A percentile compares a stretch with the other conserved stretches of the same genome.
phyloP scores from a whole-genome alignment of 2,797 vertebrate genomes.

The Trichosurus vulpecula region DNA sequence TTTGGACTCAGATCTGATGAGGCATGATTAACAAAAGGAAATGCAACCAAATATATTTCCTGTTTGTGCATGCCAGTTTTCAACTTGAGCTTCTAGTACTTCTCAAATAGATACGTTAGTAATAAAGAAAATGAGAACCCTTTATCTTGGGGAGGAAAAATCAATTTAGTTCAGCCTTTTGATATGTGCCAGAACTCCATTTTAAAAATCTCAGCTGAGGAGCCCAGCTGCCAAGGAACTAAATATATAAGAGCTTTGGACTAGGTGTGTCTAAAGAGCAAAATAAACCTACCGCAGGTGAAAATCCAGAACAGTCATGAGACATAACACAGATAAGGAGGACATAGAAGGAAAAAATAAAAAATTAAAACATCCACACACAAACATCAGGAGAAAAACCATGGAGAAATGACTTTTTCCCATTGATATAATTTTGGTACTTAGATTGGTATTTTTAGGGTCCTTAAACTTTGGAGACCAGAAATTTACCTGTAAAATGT shows the following conservation, averaged over 20 bases:
- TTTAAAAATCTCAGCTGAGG: slow-evolving; percentile 88
- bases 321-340: slow-evolving; percentile 99
- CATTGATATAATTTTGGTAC: slow-evolving; percentile 12
- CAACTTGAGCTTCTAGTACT: slow-evolving; percentile 82
- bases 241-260: slow-evolving; percentile 91
- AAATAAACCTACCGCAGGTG: slow-evolving; percentile 99
- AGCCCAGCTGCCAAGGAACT: slow-evolving; percentile 92
- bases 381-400: slow-evolving; percentile 86
- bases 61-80: slow-evolving; percentile 53
- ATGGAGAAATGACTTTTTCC: slow-evolving; percentile 93
- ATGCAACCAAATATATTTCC: slow-evolving; percentile 56
- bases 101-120: slow-evolving; percentile 66
- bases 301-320: slow-evolving; percentile 99
- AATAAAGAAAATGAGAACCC: slow-evolving; percentile 59
- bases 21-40: slow-evolving; percentile 60
- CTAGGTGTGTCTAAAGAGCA: slow-evolving; percentile 93
- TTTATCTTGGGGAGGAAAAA: slow-evolving; percentile 77
- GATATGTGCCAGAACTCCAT: slow-evolving; percentile 89
- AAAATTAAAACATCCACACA: slow-evolving; percentile 99
- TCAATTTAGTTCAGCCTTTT: slow-evolving; percentile 97
- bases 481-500: slow-evolving; percentile 1
- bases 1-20: slow-evolving; percentile 65
- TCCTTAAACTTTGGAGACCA: slow-evolving; percentile 44
- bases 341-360: slow-evolving; percentile 99
- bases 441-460: slow-evolving; percentile 15